Conservation (phyloP, 1,140 invertebrate species). For the Musca domestica region DNA sequence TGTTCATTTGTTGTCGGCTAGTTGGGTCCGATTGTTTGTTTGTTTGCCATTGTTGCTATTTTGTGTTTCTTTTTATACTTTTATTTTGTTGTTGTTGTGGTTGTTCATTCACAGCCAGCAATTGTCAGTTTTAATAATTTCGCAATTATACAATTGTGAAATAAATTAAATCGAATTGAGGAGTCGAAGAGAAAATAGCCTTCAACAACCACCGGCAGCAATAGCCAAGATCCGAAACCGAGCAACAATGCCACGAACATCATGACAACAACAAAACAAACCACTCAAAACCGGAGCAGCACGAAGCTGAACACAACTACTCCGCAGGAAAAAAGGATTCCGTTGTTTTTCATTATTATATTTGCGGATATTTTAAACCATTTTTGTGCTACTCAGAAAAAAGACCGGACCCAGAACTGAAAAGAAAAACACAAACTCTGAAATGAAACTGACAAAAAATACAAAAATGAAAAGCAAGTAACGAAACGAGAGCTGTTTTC, state of each 20-base stretch:
- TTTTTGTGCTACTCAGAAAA: slow-evolving; percentile 17
- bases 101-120: background rate
- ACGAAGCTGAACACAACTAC: background rate
- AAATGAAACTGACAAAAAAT: background rate
- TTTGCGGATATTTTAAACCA: slow-evolving; percentile 10
- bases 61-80: too few species aligned
- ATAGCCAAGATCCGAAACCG: background rate
- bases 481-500: background rate
- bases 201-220: background rate
- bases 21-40: too few species aligned
- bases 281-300: background rate
- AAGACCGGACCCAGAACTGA: too few species aligned
- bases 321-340: slow-evolving; percentile 2
- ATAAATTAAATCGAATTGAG: slow-evolving; percentile 17
- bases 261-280: background rate
- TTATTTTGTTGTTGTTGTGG: too few species aligned
- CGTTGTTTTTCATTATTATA: background rate
- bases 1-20: too few species aligned
- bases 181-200: background rate
- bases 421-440: background rate
- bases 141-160: slow-evolving; percentile 18
- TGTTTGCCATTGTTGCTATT: too few species aligned
- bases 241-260: background rate
- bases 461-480: background rate
- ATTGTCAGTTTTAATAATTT: slow-evolving; percentile 21